Conservation (phyloP, 1,140 invertebrate genomes). For the Ceratina japonica region DNA sequence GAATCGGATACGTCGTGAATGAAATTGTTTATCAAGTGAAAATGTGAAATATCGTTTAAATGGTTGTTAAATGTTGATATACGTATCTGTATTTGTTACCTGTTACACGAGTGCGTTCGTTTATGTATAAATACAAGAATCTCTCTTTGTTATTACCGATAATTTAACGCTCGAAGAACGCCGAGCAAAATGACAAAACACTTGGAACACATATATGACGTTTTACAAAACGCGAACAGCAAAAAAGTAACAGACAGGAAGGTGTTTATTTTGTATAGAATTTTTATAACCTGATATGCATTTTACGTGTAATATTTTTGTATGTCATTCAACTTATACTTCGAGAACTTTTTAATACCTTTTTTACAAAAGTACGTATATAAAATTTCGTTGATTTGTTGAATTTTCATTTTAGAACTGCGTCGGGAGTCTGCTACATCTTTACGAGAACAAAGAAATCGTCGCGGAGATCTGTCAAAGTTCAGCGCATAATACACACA, state of each 20-base stretch:
- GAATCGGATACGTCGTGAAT: no score
- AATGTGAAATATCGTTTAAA: not conserved
- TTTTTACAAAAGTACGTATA: not conserved
- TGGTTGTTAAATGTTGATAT: not conserved
- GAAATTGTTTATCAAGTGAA: no score
- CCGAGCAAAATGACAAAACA: constrained; percentile 59
- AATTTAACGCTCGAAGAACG: not conserved
- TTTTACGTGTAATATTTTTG: not conserved
- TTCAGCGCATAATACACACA: constrained; percentile 27
- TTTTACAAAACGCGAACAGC: constrained; percentile 49
- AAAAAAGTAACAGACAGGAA: constrained; percentile 60
- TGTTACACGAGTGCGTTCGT: no score
- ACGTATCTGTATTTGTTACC: not conserved
- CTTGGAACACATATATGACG: constrained; percentile 44
- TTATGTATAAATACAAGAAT: not conserved
- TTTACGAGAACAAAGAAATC: constrained; percentile 58
- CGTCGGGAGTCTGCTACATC: constrained; percentile 43
- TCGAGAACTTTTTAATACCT: not conserved
- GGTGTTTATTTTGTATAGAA: constrained; percentile 48
- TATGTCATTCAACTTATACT: not conserved
- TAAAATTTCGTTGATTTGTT: not conserved
- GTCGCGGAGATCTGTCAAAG: constrained; percentile 57
- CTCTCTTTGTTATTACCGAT: not conserved
- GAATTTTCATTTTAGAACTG: constrained; percentile 55
- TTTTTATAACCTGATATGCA: not conserved